Conservation (phyloP, 2,113 vertebrate genomes). For the Halichoeres trimaculatus region DNA sequence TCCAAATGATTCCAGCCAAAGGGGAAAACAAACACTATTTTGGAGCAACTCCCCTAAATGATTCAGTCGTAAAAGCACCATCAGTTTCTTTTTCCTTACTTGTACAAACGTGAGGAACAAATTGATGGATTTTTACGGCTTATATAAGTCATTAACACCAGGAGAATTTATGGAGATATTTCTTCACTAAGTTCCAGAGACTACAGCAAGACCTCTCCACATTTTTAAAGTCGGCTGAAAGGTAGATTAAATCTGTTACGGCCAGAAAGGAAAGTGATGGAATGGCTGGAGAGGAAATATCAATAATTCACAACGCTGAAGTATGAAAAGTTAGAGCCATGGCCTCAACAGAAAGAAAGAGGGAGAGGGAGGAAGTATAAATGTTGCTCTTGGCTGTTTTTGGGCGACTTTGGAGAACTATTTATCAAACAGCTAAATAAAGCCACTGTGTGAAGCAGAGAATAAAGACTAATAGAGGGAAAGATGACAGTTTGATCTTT, state of each 20-base stretch:
- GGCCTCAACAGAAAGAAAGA: conserved; percentile 33
- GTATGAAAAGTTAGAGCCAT: conserved; percentile 61
- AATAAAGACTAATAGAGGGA: conserved; percentile 10
- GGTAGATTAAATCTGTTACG: conserved; percentile 53
- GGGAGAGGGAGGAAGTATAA: conserved; percentile 29
- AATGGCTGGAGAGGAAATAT: conserved; percentile 63
- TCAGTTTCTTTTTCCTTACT: neutral
- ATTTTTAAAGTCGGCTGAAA: conserved; percentile 34
- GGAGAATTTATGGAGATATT: neutral
- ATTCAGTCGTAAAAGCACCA: too few relatives aligned
- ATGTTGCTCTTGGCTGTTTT: conserved; percentile 64
- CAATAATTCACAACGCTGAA: conserved; percentile 73
- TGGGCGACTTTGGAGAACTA: conserved; percentile 52
- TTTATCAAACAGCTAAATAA: conserved; percentile 50
- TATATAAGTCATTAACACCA: conserved; percentile 1
- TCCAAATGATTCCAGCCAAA: too few relatives aligned
- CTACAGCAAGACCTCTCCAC: conserved; percentile 6
- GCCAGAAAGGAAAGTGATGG: conserved; percentile 57
- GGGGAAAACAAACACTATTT: too few relatives aligned
- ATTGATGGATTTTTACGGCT: neutral
- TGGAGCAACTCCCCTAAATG: too few relatives aligned
- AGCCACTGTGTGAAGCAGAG: conserved; percentile 6
- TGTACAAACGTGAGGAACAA: neutral
- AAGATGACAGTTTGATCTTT: conserved; percentile 19
- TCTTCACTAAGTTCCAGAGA: conserved; percentile 22